A percentile compares a stretch with the other conserved stretches of the same genome.
Conservation (phyloP, 2,113 vertebrate species). For the Myxocyprinus asiaticus region DNA sequence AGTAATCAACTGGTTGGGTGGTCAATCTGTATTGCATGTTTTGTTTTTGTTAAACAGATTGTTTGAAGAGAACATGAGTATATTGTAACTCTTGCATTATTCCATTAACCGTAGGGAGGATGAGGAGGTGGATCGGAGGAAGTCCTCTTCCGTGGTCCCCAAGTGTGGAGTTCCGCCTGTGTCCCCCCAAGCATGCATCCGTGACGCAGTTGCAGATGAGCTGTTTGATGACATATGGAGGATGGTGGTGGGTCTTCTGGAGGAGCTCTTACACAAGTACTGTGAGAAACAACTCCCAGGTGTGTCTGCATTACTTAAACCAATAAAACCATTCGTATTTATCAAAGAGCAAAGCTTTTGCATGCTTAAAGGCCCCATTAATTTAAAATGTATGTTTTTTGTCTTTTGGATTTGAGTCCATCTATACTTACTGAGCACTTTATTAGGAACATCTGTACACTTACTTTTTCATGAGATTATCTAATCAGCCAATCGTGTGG, state of each 20-base stretch:
- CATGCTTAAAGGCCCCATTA: too few species aligned
- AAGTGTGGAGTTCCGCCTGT: slow-evolving; percentile 77
- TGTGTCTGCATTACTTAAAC: slow-evolving; percentile 54
- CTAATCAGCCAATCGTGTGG: too few species aligned
- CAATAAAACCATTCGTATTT: too few species aligned
- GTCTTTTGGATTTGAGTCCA: too few species aligned
- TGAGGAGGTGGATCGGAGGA: slow-evolving; percentile 68
- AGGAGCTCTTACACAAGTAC: slow-evolving; percentile 73
- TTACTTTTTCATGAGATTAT: too few species aligned
- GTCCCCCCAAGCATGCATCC: slow-evolving; percentile 81
- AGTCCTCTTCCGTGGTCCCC: slow-evolving; percentile 36
- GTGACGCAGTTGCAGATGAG: slow-evolving; percentile 76
- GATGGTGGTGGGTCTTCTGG: slow-evolving; percentile 67
- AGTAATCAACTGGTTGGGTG: too few species aligned
- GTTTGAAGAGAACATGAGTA: neutral
- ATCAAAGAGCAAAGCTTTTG: neutral
- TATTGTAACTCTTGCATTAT: neutral
- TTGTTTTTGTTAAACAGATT: too few species aligned
- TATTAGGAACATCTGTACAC: too few species aligned
- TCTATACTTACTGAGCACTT: too few species aligned
- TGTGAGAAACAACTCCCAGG: slow-evolving; percentile 73
- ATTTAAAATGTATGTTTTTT: too few species aligned
- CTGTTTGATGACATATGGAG: slow-evolving; percentile 81
- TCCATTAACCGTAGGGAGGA: slow-evolving; percentile 67
- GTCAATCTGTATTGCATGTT: too few species aligned